Conservation (phyloP, 2,888 invertebrate species). For the Danaus chrysippus region DNA sequence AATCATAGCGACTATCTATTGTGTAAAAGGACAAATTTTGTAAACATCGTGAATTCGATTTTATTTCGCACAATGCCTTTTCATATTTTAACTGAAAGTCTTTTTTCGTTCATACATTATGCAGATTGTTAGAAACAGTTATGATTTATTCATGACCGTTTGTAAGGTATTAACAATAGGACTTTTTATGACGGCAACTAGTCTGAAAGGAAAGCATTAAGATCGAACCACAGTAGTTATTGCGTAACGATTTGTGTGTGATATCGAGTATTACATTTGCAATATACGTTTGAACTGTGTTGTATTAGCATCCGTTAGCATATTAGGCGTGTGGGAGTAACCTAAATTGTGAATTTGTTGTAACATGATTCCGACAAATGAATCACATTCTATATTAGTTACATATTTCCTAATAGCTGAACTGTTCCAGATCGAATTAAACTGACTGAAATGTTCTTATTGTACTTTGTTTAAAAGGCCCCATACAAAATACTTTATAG, state of each 20-base stretch:
- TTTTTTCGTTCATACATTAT: constrained; percentile 13
- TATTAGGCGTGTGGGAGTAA: constrained; percentile 47
- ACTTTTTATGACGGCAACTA: not conserved
- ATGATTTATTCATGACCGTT: constrained; percentile 18
- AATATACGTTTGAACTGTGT: constrained; percentile 44
- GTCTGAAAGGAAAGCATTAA: not conserved
- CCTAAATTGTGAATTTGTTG: constrained; percentile 41
- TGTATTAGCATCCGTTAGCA: constrained; percentile 52
- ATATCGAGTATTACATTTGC: constrained; percentile 31
- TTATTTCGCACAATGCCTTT: not conserved
- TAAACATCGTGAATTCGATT: not conserved
- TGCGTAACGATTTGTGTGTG: constrained; percentile 19
- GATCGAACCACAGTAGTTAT: constrained; percentile 13
- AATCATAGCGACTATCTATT: no score
- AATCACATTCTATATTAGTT: constrained; percentile 13
- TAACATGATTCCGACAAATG: constrained; percentile 16
- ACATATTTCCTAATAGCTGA: not conserved
- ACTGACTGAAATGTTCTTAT: not conserved
- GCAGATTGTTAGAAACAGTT: constrained; percentile 11
- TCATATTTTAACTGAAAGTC: constrained; percentile 3
- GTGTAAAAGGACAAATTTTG: not conserved
- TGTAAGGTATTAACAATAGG: not conserved
- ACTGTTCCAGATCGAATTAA: not conserved
- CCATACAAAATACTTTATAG: constrained; percentile 36
- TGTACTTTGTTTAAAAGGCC: constrained; percentile 10